Percentiles rank a stretch among this genome's conserved stretches.
Conservation (phyloP, 92 coral and sea anemone genomes). For the Paramuricea clavata region DNA sequence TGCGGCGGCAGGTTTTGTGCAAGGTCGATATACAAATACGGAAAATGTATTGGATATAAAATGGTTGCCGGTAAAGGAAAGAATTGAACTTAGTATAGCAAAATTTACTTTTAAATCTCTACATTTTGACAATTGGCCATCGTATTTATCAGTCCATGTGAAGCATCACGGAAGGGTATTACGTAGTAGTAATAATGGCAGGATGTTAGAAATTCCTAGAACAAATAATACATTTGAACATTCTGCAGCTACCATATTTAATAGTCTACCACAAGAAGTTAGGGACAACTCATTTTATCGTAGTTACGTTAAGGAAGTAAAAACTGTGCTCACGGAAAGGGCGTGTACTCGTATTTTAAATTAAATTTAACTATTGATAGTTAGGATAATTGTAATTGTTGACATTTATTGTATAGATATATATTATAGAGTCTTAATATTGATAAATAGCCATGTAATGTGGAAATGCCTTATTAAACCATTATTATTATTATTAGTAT, state of each 20-base stretch:
- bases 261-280: neutral
- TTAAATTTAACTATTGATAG: neutral
- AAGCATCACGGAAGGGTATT: neutral
- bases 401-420: too few species aligned
- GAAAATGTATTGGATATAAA: neutral
- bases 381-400: neutral
- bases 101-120: neutral
- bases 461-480: too few species aligned
- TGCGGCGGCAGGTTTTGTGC: neutral
- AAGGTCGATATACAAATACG: neutral
- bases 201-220: neutral
- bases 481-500: too few species aligned
- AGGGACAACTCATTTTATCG: neutral
- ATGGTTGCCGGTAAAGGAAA: neutral
- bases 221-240: slow-evolving; percentile 5
- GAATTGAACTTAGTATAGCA: neutral
- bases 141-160: neutral
- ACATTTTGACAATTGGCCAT: neutral
- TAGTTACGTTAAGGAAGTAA: neutral
- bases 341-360: neutral
- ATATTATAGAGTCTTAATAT: too few species aligned
- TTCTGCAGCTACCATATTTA: slow-evolving; percentile 8
- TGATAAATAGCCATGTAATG: too few species aligned
- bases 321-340: neutral
- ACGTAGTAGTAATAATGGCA: neutral